Evolutionary conservation across 2,113 vertebrate species (phyloP), one percentile per base, ranked within the genome.

Genomic region (Orycteropus afer): DNA sequence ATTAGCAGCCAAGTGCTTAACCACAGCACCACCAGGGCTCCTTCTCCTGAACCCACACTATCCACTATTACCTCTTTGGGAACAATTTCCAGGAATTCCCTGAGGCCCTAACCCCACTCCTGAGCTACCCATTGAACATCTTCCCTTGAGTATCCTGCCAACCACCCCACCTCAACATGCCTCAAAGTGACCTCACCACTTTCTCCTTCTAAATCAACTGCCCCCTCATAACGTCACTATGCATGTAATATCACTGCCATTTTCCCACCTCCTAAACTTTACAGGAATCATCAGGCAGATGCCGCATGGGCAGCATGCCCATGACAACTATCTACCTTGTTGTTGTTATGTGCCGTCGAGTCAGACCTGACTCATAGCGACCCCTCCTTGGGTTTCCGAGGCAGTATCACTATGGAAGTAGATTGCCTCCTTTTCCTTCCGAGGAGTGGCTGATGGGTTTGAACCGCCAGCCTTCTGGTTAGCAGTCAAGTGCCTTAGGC

Each of bases 181-280:
- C 45, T 37, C 57, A 32, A 32, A 80, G 53, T 32, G 57, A 49
- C 47, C 51, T 93, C 77, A 67, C 53, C 51, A 42, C 32, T 37
- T 86, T 63, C 45, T 95, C 29, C 71, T 81, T 81, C 92, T n/a
- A 49, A 89, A 67, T 25, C 49, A 29, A 53, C 37, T 83, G n/a
- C 71, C 51, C 2, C 51, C 27, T 78, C 22, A 4, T 6, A 22
- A 74, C 67, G 9, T 93, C 67, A 18, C 32, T 1, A 32, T 22
- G 27, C 25, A 8, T 69, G 5, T 29, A 23, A 25, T 27, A 37
- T 34, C 55, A 53, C 15, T 12, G 29, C 51, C n/a, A 13, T 47
- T 23, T 20, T 32, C 2, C 29, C 37, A 18, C 14, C 37, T 69
- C 57, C 34, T 61, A 25, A 45, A 29, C 3, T 34, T 14, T 17